Conservation (phyloP, 1,140 invertebrate genomes). For the Lasioglossum baleicum region DNA sequence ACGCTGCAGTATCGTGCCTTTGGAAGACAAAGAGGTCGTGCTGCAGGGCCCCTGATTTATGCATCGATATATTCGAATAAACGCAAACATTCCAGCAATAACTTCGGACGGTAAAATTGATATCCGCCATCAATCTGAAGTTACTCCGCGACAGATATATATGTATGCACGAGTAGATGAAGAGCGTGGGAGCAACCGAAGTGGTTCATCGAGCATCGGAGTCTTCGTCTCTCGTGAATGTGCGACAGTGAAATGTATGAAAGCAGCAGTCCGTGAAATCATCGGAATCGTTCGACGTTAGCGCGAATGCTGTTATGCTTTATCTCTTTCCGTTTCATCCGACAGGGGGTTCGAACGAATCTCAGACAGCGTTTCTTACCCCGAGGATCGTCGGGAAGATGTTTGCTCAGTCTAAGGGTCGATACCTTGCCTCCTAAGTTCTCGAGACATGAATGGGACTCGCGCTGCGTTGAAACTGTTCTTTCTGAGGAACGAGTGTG, state of each 20-base stretch:
- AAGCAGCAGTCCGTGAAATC: slow-evolving; percentile 50
- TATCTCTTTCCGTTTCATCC: background rate
- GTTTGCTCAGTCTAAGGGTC: slow-evolving; percentile 1
- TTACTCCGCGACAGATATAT: slow-evolving; percentile 26
- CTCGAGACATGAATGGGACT: background rate
- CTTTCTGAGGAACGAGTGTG: background rate
- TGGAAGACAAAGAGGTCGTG: slow-evolving; percentile 42
- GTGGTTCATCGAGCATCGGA: slow-evolving; percentile 42
- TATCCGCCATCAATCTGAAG: slow-evolving; percentile 59
- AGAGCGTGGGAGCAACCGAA: slow-evolving; percentile 21
- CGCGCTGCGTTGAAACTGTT: background rate
- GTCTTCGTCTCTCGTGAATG: slow-evolving; percentile 10
- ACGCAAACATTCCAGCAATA: slow-evolving; percentile 67
- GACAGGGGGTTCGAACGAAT: background rate
- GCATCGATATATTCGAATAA: slow-evolving; percentile 63
- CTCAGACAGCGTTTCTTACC: slow-evolving; percentile 9
- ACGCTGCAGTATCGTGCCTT: slow-evolving; percentile 42
- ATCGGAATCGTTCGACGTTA: slow-evolving; percentile 53
- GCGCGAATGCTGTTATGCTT: slow-evolving; percentile 32
- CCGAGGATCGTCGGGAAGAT: slow-evolving; percentile 19
- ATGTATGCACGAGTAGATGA: slow-evolving; percentile 14
- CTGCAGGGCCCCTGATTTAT: slow-evolving; percentile 58
- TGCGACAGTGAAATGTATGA: slow-evolving; percentile 27
- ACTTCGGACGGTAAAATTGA: slow-evolving; percentile 68
- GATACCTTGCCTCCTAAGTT: slow-evolving; percentile 36